Base-by-base conservation (phyloP, 2,888 invertebrate species). In the Agonopterix heracliana region DNA sequence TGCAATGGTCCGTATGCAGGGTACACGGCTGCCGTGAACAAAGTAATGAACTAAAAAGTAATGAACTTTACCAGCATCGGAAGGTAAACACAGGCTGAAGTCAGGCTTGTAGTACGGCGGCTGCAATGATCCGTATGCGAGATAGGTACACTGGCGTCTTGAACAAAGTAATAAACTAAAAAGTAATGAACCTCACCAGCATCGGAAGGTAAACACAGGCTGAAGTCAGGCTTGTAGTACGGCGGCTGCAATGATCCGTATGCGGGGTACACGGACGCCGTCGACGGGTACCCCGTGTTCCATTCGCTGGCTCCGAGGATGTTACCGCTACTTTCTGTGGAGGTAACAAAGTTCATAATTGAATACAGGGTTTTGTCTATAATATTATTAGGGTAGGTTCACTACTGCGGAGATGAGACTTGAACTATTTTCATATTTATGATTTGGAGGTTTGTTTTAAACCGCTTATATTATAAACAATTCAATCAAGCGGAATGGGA, bases 191-290 rank as follows among this genome's bases (percentile, higher is more conserved):
- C 26, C 26, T 26, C 7, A 26, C 26, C 26, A 7, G 41, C 80
- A 91, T 91, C 91, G 77, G 91, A 73, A 51, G 91, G 91, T 75
- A 93, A 81, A 63, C 92, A 92, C 64, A 92, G 81, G 26, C 90
- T 67, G 55, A 90, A 81, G 44, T 91, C 91, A 14, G 90, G 89
- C 67, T 88, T 90, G 66, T 89, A 89, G 70, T 83, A 86, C 38
- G 85, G 68, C 45, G 87, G 83, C 59, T 90, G 89, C 43, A 90
- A 79, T 3, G 92, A 88, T 50, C 90, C 86, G 66, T 91, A 92
- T 26, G 90, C 69, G 8, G 90, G 80, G 54, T 90, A 89, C 50
- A 91, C 81, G 13, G 89, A 65, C 0, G 89, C 71, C 34, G 89
- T 78, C 2, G 90, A 85, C 1, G 88, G 73, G 59, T 90, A 91